Evolutionary conservation across 2,888 invertebrate species (phyloP), one percentile per base, ranked within the genome.

Genomic region (Chaitophorus viminalis): DNA sequence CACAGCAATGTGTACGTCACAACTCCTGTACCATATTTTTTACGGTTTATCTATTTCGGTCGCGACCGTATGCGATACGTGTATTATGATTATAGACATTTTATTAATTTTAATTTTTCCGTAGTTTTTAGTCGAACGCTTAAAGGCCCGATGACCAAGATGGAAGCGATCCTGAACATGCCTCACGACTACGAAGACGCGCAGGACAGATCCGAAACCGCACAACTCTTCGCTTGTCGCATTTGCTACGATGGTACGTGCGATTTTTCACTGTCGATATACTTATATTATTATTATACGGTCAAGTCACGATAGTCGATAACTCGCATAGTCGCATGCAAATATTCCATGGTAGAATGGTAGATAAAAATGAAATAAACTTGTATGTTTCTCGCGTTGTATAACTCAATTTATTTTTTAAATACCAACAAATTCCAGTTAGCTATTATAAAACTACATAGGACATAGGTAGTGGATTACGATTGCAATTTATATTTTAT

Each of bases 181-280:
- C 8, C 60, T 4, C 36, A 25, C 21, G 29, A 25, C 21, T 36
- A 74, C 17, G 74, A 74, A 74, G 74, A 52, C 21, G 25, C 25
- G 14, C 74, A 33, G 9, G 21, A 72, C 52, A 33, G 33, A 17
- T 21, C 3, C 2, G 60, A n/a, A 2, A 70, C 29, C 6, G 85
- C 70, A 21, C 31, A 86, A 11, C 5, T 70, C 5, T 36, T 36
- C 18, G 78, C 36, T 29, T 86, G 85, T 33, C 85, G 85, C 33
- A 86, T 86, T 78, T 86, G 85, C 70, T 86, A 78, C 33, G 85
- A 86, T 21, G 85, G 85, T 86, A 78, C 11, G 74, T 75, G 9
- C 3, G 1, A 33, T 21, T 29, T 72, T 2, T n/a, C 31, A 9
- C 11, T 70, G 18, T 72, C n/a, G n/a, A n/a, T 70, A 31, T 31